Base-by-base conservation (phyloP, 2,888 invertebrate genomes). In the Idaea dimidiata region DNA sequence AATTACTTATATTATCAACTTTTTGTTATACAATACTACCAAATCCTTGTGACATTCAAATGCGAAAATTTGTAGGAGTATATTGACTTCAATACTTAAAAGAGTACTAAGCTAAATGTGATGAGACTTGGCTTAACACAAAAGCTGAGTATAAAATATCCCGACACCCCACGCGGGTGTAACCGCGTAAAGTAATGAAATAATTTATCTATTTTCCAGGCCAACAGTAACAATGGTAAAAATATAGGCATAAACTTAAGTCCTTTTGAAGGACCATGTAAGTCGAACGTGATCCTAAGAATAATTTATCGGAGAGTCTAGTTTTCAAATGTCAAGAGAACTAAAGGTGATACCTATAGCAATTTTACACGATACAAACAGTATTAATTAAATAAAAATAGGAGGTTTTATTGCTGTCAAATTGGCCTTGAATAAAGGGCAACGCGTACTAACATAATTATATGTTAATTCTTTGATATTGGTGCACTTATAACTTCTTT, bases 271-370 rank as follows among this genome's bases (percentile, higher is more conserved):
- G 43, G 43, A 8, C 43, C 10, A 43, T 43, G 43, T 43, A 65
- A 66, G 72, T 71, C 62, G 65, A 59, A 64, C 62, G 67, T 63
- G 62, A 58, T 64, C 65, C 59, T 64, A 60, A 68, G 72, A 73
- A 75, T 75, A 75, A 70, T 73, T 73, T 43, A 75, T 74, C 62
- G 60, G 62, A 57, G 66, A 62, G 62, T 64, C 66, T 68, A 61
- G 66, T 70, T 67, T 70, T 59, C 69, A 68, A 69, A 71, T 69
- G 63, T 66, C 71, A 71, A 59, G 59, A 56, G 56, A 54, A 62
- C 63, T 54, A 63, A 64, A 66, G 61, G 59, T 61, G 62, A 59
- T 24, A 62, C 59, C 58, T 58, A 60, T 59, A 58, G 62, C 33
- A 32, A 60, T 58, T 60, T 59, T 58, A 54, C n/a, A 57, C n/a